Percentiles rank a stretch among this genome's conserved stretches.
phyloP scores from a whole-genome alignment of 2,113 vertebrate species.

The Paradisaea rubra region DNA sequence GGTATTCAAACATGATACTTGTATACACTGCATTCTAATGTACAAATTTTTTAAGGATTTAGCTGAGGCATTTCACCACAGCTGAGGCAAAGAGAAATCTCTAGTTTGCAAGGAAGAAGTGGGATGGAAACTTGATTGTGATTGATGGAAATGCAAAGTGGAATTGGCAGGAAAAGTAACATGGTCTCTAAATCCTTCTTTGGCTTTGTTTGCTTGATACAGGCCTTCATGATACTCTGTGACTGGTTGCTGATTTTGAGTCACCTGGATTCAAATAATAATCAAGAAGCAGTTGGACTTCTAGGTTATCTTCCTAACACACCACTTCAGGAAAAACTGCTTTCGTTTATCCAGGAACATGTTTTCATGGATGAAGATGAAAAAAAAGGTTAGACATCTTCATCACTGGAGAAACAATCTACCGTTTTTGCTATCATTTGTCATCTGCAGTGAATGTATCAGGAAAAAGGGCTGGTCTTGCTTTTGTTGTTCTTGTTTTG shows the following conservation, averaged over 20 bases:
- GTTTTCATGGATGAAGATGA: slow-evolving; percentile 71
- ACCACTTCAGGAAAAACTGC: slow-evolving; percentile 80
- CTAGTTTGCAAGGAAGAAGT: not conserved
- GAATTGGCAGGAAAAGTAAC: not conserved
- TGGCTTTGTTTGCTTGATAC: slow-evolving; percentile 1
- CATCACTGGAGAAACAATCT: not conserved
- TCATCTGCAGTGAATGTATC: not conserved
- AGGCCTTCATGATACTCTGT: slow-evolving; percentile 85
- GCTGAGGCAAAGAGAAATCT: not conserved
- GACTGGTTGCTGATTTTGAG: slow-evolving; percentile 83
- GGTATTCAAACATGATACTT: not conserved
- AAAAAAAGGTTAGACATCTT: slow-evolving; percentile 66
- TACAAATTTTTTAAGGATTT: not conserved
- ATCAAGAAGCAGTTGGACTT: slow-evolving; percentile 42
- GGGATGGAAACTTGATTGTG: not conserved
- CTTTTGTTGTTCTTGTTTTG: not conserved
- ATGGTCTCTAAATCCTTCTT: not conserved
- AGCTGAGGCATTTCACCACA: not conserved
- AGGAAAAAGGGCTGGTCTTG: not conserved
- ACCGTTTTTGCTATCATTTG: not conserved
- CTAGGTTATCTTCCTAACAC: slow-evolving; percentile 74
- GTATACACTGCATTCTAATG: not conserved
- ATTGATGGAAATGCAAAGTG: not conserved
- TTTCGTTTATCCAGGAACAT: slow-evolving; percentile 72
- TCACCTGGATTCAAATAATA: slow-evolving; percentile 74